Base-by-base conservation (phyloP, 2,888 invertebrate species). In the Leptinotarsa tumamoca region DNA sequence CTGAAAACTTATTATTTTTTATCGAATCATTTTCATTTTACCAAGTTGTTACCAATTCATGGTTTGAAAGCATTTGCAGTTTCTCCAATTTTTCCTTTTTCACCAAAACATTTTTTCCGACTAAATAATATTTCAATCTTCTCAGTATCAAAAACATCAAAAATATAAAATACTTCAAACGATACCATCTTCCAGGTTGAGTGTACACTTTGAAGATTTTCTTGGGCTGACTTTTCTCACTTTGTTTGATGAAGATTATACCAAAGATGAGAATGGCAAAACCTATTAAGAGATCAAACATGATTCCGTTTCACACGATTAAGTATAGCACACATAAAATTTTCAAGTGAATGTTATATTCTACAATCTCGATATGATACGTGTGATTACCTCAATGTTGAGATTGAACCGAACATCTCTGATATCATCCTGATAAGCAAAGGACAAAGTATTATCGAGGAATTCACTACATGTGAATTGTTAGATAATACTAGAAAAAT, bases 151-250 rank as follows among this genome's bases (percentile, higher is more conserved):
- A 89, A 4, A 93, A 74, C 15, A 89, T 80, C 4, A 90, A 89
- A 80, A 93, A 92, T 17, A 90, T 54, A 0, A 85, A 86, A 87
- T 92, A 93, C 86, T 94, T 94, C 50, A 93, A 70, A 77, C 90
- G 90, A 85, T 91, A 93, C 91, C 92, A 93, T 86, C 91, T 92
- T 33, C 93, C 93, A 0, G 91, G 91, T 76, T 90, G 90, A 0
- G 89, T 87, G 83, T 94, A 94, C 0, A 93, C 87, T 1, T 91
- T 92, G 61, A 91, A 89, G 70, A 92, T 90, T 7, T 91, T 91
- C 67, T 89, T 87, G 0, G 89, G 88, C 43, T 90, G 88, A 78
- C 88, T 88, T 73, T 82, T 83, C 54, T 23, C 70, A 50, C 67
- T 68, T 63, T 72, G 72, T 50, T 69, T 75, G 68, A 75, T 74